These are phyloP conservation scores for Dinocampus coccinellae DNA, from an alignment of 2,888 invertebrate genomes.

Conservation along the genomic window DNA sequence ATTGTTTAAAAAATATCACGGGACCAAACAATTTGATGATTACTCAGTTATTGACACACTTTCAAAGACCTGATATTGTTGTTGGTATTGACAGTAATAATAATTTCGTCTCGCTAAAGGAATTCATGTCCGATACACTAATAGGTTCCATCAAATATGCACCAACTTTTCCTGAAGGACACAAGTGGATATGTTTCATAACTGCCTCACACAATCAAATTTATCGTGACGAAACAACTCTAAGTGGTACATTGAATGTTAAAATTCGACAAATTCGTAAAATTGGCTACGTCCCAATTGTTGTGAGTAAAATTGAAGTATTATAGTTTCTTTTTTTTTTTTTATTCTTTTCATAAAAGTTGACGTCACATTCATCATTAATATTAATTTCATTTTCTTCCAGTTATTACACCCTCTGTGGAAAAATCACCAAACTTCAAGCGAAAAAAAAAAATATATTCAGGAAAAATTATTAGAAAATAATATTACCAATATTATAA, in stretches of 20 bases:
- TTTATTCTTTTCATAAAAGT: not conserved
- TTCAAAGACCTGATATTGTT: slow-evolving; percentile 75
- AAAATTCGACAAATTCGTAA: slow-evolving; percentile 76
- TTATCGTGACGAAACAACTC: slow-evolving; percentile 30
- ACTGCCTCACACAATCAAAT: slow-evolving; percentile 63
- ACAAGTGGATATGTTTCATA: slow-evolving; percentile 73
- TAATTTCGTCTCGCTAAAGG: slow-evolving; percentile 65
- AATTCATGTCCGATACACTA: slow-evolving; percentile 45
- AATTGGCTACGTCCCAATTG: slow-evolving; percentile 68
- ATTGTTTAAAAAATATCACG: slow-evolving; percentile 62
- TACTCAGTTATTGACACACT: slow-evolving; percentile 79
- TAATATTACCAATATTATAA: not conserved
- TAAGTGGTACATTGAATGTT: slow-evolving; percentile 72
- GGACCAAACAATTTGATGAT: slow-evolving; percentile 66
- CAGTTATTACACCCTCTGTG: slow-evolving; percentile 42
- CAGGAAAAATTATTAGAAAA: not conserved
- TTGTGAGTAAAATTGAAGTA: slow-evolving; percentile 60
- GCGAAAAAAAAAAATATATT: slow-evolving; percentile 10
- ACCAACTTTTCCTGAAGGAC: slow-evolving; percentile 46
- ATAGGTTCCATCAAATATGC: slow-evolving; percentile 50
- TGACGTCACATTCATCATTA: slow-evolving; percentile 44
- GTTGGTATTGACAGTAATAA: slow-evolving; percentile 73
- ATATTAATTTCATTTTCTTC: slow-evolving; percentile 2
- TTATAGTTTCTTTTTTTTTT: too few species aligned
- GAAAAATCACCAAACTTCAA: slow-evolving; percentile 46